Percentiles rank a stretch among this genome's conserved stretches.
Conservation (phyloP, 1,140 invertebrate genomes). For the Aradophagus sp. region DNA sequence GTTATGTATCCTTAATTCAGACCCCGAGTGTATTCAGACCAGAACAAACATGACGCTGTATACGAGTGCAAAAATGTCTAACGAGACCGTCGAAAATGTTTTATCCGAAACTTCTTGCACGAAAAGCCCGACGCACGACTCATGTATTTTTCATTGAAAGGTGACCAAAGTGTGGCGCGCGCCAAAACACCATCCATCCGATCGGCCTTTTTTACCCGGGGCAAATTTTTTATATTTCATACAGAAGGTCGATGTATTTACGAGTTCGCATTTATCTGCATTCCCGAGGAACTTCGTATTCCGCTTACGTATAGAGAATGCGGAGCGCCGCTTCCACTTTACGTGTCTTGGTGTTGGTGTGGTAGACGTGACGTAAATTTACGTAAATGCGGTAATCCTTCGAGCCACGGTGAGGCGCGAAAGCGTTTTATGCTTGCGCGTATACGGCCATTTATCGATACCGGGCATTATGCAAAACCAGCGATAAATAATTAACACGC, state of each 20-base stretch:
- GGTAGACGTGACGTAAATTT: slow-evolving; percentile 47
- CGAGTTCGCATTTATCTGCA: slow-evolving; percentile 48
- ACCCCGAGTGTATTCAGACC: too few relatives aligned
- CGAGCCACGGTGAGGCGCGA: slow-evolving; percentile 33
- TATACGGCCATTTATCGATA: slow-evolving; percentile 38
- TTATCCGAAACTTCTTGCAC: not conserved
- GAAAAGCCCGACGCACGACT: slow-evolving; percentile 6
- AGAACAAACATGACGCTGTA: too few relatives aligned
- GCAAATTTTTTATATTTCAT: slow-evolving; percentile 44
- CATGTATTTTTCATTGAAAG: slow-evolving; percentile 23
- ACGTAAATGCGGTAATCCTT: slow-evolving; percentile 49
- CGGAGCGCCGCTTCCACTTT: slow-evolving; percentile 38
- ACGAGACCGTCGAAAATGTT: not conserved
- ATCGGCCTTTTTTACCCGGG: slow-evolving; percentile 8
- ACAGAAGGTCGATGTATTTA: slow-evolving; percentile 44
- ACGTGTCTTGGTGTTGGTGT: slow-evolving; percentile 40
- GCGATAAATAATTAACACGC: slow-evolving; percentile 36
- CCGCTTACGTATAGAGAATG: slow-evolving; percentile 48
- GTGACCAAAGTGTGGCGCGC: slow-evolving; percentile 4
- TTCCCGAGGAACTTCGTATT: slow-evolving; percentile 49
- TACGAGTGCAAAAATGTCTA: too few relatives aligned
- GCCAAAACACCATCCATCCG: slow-evolving; percentile 20
- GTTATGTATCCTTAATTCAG: too few relatives aligned
- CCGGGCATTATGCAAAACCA: slow-evolving; percentile 10
- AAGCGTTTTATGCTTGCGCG: slow-evolving; percentile 35